Percentiles rank a stretch among this genome's conserved stretches.
phyloP scores from a whole-genome alignment of 2,797 vertebrate species.

The Erethizon dorsatum region DNA sequence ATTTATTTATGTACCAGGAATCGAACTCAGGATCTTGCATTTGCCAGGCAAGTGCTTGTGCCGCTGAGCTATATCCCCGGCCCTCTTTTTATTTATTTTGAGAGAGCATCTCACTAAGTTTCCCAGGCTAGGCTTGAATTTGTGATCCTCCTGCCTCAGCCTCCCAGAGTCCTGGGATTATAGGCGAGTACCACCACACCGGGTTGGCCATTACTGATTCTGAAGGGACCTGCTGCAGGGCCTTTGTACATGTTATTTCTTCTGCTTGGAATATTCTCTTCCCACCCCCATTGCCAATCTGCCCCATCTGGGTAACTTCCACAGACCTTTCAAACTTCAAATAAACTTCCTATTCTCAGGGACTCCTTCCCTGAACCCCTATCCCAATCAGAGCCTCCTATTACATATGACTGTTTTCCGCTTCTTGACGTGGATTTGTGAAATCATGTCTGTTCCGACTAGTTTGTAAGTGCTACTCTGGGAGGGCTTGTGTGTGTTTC shows the following conservation, averaged over 20 bases:
- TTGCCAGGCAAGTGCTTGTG: no score
- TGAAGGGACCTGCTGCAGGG: not conserved
- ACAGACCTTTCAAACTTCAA: not conserved
- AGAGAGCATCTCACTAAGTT: not conserved
- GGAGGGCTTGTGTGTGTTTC: not conserved
- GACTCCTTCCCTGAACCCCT: not conserved
- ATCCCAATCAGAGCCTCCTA: not conserved
- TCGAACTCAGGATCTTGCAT: no score
- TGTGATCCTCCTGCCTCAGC: not conserved
- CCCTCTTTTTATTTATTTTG: not conserved
- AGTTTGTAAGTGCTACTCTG: not conserved
- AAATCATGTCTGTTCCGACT: not conserved
- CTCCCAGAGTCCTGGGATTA: not conserved
- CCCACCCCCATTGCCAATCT: not conserved
- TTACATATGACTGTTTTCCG: not conserved
- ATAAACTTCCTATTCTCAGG: conserved; percentile 36
- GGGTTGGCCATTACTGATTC: not conserved
- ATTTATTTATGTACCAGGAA: no score
- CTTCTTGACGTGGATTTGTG: not conserved
- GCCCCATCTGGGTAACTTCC: not conserved
- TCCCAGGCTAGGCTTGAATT: not conserved
- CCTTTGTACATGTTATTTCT: not conserved
- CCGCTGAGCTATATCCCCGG: not conserved
- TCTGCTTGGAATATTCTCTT: not conserved
- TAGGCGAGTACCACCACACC: not conserved